phyloP scores from a whole-genome alignment of 2,888 invertebrate species.

The Troides aeacus region DNA sequence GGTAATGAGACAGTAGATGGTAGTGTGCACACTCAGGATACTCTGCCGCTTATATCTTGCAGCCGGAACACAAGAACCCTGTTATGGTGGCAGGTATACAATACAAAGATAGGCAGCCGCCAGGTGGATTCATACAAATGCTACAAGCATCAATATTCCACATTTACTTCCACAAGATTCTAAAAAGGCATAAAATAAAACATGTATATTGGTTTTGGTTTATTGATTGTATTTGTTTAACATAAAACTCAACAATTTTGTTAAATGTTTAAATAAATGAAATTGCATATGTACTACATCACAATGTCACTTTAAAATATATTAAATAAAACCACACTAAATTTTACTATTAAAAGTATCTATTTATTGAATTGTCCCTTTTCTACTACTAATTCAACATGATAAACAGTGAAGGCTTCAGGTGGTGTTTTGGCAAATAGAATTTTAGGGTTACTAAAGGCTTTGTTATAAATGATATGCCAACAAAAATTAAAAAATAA shows the following conservation, averaged over 20 bases:
- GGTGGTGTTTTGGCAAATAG: not conserved
- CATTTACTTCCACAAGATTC: not conserved
- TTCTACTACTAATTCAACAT: constrained; percentile 2
- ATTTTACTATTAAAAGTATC: constrained; percentile 14
- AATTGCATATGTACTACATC: constrained; percentile 18
- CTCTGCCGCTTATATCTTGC: no score
- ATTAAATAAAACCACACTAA: constrained; percentile 18
- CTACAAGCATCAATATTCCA: not conserved
- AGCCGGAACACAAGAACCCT: no score
- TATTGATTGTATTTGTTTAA: constrained; percentile 20
- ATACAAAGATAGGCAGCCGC: no score
- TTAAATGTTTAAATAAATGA: constrained; percentile 11
- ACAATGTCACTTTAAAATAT: constrained; percentile 21
- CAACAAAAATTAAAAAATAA: not conserved
- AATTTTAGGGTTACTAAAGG: not conserved
- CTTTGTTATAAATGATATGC: not conserved
- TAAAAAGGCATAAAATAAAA: constrained; percentile 13
- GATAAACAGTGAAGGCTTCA: constrained; percentile 6
- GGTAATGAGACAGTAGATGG: no score
- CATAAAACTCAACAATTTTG: constrained; percentile 20
- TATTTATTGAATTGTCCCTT: constrained; percentile 21
- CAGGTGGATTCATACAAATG: no score
- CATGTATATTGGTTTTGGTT: constrained; percentile 2
- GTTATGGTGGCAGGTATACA: no score
- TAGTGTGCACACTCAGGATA: no score